Conservation (phyloP, 2,888 invertebrate genomes). For the Drosophila helvetica region DNA sequence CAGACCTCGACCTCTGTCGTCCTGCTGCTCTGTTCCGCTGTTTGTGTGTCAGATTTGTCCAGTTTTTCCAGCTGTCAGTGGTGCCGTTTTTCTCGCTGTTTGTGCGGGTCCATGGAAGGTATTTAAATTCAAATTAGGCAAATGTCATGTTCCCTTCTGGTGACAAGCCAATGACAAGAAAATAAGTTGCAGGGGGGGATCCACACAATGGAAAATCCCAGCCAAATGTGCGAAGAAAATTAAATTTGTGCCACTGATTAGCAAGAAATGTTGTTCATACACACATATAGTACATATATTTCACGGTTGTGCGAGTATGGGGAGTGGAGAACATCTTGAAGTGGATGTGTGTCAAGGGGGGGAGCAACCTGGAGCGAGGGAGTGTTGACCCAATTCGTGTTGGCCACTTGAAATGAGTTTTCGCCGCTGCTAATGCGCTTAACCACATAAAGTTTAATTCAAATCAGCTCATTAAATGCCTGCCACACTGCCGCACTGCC, state of each 20-base stretch:
- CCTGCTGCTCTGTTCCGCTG: slow-evolving; percentile 48
- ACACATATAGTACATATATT: slow-evolving; percentile 1
- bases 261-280: slow-evolving; percentile 10
- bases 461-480: slow-evolving; percentile 77
- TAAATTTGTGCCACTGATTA: slow-evolving; percentile 35
- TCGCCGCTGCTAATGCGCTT: slow-evolving; percentile 67
- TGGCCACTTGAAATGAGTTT: slow-evolving; percentile 30
- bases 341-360: slow-evolving; percentile 34
- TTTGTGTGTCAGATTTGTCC: slow-evolving; percentile 68
- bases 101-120: slow-evolving; percentile 53
- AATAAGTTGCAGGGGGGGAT: neutral
- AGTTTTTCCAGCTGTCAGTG: slow-evolving; percentile 38
- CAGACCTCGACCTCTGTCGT: neutral
- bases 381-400: slow-evolving; percentile 35
- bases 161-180: slow-evolving; percentile 52
- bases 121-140: slow-evolving; percentile 79
- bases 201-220: neutral
- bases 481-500: too few species aligned
- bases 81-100: slow-evolving; percentile 32
- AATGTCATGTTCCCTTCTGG: slow-evolving; percentile 71
- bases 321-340: slow-evolving; percentile 18
- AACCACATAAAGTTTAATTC: slow-evolving; percentile 72
- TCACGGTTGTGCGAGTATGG: neutral
- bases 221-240: neutral
- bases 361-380: slow-evolving; percentile 5